phyloP scores from a whole-genome alignment of 2,113 vertebrate genomes.

The Gyps fulvus region DNA sequence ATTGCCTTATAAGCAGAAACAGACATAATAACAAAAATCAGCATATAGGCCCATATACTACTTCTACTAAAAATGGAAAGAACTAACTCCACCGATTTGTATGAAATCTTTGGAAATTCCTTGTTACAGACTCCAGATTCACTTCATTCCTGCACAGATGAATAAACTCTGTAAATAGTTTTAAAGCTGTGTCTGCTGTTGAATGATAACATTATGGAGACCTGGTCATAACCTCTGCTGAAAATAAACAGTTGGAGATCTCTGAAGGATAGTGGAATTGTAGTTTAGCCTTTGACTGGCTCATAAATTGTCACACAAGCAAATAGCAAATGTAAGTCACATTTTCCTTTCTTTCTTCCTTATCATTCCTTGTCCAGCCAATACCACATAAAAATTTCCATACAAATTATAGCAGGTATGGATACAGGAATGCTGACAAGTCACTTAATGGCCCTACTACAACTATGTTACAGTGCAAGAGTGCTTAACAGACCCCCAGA shows the following conservation, averaged over 20 bases:
- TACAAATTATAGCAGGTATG: background rate
- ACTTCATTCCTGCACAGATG: background rate
- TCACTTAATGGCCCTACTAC: background rate
- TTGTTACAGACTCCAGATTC: background rate
- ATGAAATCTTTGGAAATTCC: background rate
- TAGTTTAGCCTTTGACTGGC: background rate
- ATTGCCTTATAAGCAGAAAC: background rate
- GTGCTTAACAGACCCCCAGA: background rate
- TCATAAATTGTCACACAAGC: background rate
- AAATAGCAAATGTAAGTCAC: background rate
- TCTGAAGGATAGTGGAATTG: background rate
- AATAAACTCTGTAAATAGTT: background rate
- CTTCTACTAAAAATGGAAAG: background rate
- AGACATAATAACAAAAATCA: background rate
- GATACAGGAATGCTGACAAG: background rate
- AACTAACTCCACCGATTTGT: background rate
- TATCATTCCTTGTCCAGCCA: background rate
- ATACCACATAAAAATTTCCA: background rate
- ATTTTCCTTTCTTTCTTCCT: background rate
- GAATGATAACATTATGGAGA: background rate
- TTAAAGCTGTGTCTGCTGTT: background rate
- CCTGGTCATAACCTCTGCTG: background rate
- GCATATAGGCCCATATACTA: background rate
- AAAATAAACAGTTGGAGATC: background rate
- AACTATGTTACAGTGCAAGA: background rate